phyloP scores from a whole-genome alignment of 2,797 vertebrate genomes.

The Cercopithecus diana region DNA sequence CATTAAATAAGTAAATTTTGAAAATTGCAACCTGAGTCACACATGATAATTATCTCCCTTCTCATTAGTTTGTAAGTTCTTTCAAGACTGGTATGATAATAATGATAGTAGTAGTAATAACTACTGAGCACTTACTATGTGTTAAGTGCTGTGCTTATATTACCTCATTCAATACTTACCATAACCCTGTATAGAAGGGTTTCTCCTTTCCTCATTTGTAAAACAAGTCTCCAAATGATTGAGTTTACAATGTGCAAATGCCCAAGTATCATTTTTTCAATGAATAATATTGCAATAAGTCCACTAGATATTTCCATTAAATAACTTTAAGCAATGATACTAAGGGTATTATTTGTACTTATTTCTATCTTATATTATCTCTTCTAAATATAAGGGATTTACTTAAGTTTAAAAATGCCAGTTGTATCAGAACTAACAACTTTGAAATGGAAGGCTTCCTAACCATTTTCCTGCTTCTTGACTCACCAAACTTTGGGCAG shows the following conservation, averaged over 20 bases:
- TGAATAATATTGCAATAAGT: background rate
- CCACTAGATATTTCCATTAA: slow-evolving; percentile 58
- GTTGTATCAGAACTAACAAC: slow-evolving; percentile 46
- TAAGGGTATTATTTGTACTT: slow-evolving; percentile 53
- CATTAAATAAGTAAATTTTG: background rate
- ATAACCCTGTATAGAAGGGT: background rate
- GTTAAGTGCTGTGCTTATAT: background rate
- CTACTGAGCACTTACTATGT: background rate
- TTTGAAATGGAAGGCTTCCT: slow-evolving; percentile 50
- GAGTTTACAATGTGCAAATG: background rate
- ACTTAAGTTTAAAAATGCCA: slow-evolving; percentile 68
- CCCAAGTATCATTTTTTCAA: background rate
- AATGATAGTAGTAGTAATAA: background rate
- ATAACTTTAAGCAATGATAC: slow-evolving; percentile 3
- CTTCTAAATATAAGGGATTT: slow-evolving; percentile 64
- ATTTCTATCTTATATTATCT: slow-evolving; percentile 57
- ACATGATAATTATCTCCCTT: background rate
- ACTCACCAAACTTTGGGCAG: background rate
- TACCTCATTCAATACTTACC: background rate
- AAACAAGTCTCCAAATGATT: background rate
- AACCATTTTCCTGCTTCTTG: slow-evolving; percentile 38
- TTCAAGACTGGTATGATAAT: background rate
- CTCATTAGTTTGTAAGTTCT: background rate
- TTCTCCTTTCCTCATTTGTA: background rate
- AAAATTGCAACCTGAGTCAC: background rate